Base-by-base conservation (phyloP, 2,113 vertebrate genomes). In the Rhadina sibilatrix region DNA sequence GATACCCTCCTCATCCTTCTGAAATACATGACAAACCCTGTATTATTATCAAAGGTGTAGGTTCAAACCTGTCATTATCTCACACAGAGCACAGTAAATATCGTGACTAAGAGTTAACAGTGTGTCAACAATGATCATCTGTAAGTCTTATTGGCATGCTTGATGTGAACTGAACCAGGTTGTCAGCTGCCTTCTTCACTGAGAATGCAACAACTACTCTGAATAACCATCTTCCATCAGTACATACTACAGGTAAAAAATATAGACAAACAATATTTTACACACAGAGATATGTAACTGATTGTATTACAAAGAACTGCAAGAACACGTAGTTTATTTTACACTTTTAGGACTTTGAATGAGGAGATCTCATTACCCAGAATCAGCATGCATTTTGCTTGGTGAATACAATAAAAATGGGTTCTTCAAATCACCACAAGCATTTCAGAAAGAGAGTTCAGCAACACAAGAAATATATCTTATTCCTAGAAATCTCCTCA, bases 401-500 rank as follows among this genome's bases (percentile, higher is more conserved):
- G 9, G 21, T 57, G 42, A 65, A 84, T 69, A 30, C 38, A 53
- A 9, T 83, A 80, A 71, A 82, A 94, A 79, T n/a, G 16, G 27
- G 3, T 74, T 93, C 59, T 87, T 93, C 50, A 72, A 27, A 57
- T 93, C 6, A 11, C 15, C 74, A 78, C 18, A 52, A 54, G 30
- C 44, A 44, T 90, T 87, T 79, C 35, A 77, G 66, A 87, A 44
- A 19, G 12, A 61, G 20, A 56, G 44, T 37, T 91, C 75, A 74
- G 33, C 47, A 81, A 42, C 42, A 44, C 47, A 72, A 87, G 61
- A 61, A 87, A 56, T 52, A 60, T 31, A 28, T 54, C 42, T 44
- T 76, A 27, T 93, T 95, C 88, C 54, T 87, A 93, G 79, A 94
- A 90, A 89, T 72, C 35, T 83, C 46, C 59, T 71, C 31, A 61